Evolutionary conservation across 2,888 invertebrate species (phyloP), one percentile per base, ranked within the genome.

Genomic region (Morpho achilles): DNA sequence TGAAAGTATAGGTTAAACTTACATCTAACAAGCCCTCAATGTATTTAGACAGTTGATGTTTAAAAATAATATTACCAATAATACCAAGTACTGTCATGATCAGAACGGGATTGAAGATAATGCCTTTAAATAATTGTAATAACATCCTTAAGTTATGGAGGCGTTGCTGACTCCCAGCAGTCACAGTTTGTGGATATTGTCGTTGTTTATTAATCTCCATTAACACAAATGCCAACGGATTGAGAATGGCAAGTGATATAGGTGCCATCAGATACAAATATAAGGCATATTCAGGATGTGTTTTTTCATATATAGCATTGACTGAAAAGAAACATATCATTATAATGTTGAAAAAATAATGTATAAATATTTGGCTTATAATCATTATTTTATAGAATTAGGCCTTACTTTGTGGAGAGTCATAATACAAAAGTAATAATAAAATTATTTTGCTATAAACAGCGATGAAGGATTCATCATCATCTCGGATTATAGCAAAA

Each of bases 201-300:
- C 82, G 87, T 61, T 92, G 92, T 73, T 93, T 94, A 62, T 93
- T 91, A 50, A 98, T 93, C 88, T 99, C 98, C 93, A 99, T 93
- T 62, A 98, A 81, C 5, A 97, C 91, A 80, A 98, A 97, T 23
- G 97, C 97, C 66, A 98, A 92, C 0, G 98, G 98, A 85, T 99
- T 99, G 39, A 99, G 88, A 69, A 98, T 94, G 1, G 97, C 96
- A 63, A 99, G 87, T 47, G 97, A 98, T 76, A 98, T 97, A 1
- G 99, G 99, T 8, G 98, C 97, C 93, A 98, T 94, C 53, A 99
- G 91, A 79, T 98, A 99, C 50, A 99, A 88, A 80, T 98, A 99
- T 0, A 95, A 92, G 0, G 96, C 94, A 88, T 96, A 98, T 73
- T 98, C 97, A 0, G 97, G 97, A 89, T 98, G 98, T 6, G 94